phyloP scores from a whole-genome alignment of 2,888 invertebrate species.

The Erebia epiphron region DNA sequence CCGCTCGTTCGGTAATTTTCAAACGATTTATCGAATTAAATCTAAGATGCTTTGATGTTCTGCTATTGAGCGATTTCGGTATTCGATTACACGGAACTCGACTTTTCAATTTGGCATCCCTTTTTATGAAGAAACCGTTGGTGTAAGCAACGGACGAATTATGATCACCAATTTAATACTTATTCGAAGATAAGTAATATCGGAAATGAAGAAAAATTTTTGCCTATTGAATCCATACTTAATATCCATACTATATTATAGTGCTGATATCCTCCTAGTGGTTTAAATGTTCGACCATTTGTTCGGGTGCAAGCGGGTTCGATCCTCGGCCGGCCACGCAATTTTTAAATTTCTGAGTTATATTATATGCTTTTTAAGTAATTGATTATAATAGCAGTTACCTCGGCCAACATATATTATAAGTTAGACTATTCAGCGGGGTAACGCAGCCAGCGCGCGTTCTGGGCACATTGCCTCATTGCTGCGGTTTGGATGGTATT shows the following conservation, averaged over 20 bases:
- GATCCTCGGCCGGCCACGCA: too few relatives aligned
- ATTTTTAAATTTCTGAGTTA: too few relatives aligned
- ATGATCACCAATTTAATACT: slow-evolving; percentile 37
- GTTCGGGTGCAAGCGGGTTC: too few relatives aligned
- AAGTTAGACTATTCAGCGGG: too few relatives aligned
- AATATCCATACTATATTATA: neutral
- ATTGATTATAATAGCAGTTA: too few relatives aligned
- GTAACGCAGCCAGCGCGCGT: too few relatives aligned
- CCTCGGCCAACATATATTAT: too few relatives aligned
- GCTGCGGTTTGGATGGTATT: too few relatives aligned
- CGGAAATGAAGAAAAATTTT: neutral
- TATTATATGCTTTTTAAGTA: too few relatives aligned
- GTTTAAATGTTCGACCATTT: too few relatives aligned
- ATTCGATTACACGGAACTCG: slow-evolving; percentile 73
- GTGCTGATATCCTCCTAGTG: too few relatives aligned
- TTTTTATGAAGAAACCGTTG: slow-evolving; percentile 59
- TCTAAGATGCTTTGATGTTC: slow-evolving; percentile 71
- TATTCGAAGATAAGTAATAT: slow-evolving; percentile 23
- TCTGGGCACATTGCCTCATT: too few relatives aligned
- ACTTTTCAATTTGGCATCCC: slow-evolving; percentile 75
- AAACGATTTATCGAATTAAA: slow-evolving; percentile 71
- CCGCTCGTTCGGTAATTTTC: slow-evolving; percentile 69
- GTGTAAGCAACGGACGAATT: slow-evolving; percentile 58
- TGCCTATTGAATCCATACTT: neutral
- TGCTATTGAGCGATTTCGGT: slow-evolving; percentile 61